These are phyloP conservation scores for Keiferia lycopersicella DNA, from an alignment of 2,888 invertebrate species.

Conservation along the genomic window DNA sequence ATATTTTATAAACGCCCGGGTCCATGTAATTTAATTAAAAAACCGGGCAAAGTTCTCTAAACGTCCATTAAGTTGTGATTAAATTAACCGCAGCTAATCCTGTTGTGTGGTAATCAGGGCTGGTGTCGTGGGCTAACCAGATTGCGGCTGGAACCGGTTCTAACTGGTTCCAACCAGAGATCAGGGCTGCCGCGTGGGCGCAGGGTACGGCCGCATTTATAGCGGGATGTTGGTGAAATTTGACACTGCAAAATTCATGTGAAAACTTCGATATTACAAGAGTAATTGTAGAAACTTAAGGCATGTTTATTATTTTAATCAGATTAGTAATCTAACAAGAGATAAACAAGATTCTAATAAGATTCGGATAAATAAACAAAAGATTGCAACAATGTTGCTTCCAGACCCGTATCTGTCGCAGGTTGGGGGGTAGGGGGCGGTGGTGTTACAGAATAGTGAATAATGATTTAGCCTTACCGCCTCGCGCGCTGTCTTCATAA, in stretches of 20 bases:
- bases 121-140: background rate
- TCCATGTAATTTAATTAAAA: background rate
- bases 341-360: no score
- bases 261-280: background rate
- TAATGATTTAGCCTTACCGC: no score
- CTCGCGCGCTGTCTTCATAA: no score
- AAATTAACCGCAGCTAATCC: background rate
- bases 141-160: background rate
- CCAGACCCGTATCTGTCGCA: no score
- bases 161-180: background rate
- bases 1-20: background rate
- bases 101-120: background rate
- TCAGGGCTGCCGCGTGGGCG: conserved; percentile 1
- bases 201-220: background rate
- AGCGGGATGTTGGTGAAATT: background rate
- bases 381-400: no score
- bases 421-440: no score
- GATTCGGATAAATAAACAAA: no score
- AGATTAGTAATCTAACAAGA: no score
- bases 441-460: no score
- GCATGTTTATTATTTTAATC: no score
- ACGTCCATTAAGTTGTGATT: conserved; percentile 5
- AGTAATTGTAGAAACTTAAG: no score
- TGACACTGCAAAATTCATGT: background rate
- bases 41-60: background rate